These are phyloP conservation scores for Urocyon cinereoargenteus DNA, from an alignment of 2,797 vertebrate species.

Conservation along the genomic window DNA sequence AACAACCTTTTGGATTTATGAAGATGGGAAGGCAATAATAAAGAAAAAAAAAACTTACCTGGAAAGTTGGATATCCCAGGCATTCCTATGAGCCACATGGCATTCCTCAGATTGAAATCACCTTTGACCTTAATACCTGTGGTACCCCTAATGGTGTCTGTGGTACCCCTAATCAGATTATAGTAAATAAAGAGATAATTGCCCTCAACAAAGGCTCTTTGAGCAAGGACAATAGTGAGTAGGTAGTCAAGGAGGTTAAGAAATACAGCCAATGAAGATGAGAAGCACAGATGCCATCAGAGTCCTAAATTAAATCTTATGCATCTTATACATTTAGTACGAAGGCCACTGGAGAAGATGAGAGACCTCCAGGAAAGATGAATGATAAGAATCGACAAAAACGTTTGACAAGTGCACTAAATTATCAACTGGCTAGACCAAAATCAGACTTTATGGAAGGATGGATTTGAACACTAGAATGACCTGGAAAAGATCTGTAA, in stretches of 20 bases:
- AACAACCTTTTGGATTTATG: neutral
- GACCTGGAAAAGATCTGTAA: neutral
- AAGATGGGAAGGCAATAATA: neutral
- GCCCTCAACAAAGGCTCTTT: neutral
- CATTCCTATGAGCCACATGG: neutral
- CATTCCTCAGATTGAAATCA: neutral
- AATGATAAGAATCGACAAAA: neutral
- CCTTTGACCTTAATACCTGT: neutral
- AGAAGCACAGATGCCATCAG: neutral
- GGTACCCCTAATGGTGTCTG: neutral
- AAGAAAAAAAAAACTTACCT: neutral
- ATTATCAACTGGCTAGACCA: neutral
- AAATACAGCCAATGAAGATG: neutral
- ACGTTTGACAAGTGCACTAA: neutral
- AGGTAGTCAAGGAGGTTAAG: neutral
- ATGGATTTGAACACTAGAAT: neutral
- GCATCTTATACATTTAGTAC: neutral
- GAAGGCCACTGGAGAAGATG: neutral
- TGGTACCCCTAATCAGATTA: neutral
- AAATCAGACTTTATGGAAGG: neutral
- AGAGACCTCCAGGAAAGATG: neutral
- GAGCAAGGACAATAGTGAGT: neutral
- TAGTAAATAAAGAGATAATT: neutral
- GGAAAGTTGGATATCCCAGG: neutral
- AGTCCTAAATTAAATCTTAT: neutral